Base-by-base conservation (phyloP, 2,113 vertebrate genomes). In the human (Homo sapiens) region DNA sequence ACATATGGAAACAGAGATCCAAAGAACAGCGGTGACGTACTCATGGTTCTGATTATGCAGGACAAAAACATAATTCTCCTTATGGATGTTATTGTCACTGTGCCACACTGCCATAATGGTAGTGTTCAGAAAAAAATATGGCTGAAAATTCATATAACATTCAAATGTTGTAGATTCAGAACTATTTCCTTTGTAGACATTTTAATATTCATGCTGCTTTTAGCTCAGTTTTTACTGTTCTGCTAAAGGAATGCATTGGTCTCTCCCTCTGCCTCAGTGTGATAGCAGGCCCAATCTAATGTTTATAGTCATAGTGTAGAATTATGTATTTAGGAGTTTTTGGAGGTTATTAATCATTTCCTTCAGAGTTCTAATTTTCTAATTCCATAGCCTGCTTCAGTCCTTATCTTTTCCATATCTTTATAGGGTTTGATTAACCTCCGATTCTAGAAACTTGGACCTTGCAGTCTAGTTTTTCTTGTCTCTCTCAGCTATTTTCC, bases 41-140 rank as follows among this genome's bases (percentile, higher is more conserved):
- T 9, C 20, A 16, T 2, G 13, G 8, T 43, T 40, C 18, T 50
- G 22, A 30, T 32, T 3, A 52, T 68, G 13, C 55, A 50, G n/a
- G 9, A 9, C 22, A 6, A 2, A 27, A 35, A 18, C 22, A 10
- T 0, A n/a, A 5, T 52, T 50, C 9, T 25, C 16, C n/a, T 13
- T 27, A 8, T 68, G 38, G 18, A 4, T 1, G 18, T 13, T 12
- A 3, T 27, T 16, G 38, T 27, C 35, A 2, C 32, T 5, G 2
- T 14, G 8, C 45, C 32, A 4, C 8, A 5, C 27, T 6, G 32
- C 82, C 48, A 0, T 1, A 0, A 13, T 7, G 5, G 8, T 6
- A 23, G 40, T 20, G 23, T 40, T 11, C 48, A 45, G 86, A 86
- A 55, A 66, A 76, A 76, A 64, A 25, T 13, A 30, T 16, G 38